phyloP scores from a whole-genome alignment of 2,888 invertebrate species.

The Drosophila ezoana region DNA sequence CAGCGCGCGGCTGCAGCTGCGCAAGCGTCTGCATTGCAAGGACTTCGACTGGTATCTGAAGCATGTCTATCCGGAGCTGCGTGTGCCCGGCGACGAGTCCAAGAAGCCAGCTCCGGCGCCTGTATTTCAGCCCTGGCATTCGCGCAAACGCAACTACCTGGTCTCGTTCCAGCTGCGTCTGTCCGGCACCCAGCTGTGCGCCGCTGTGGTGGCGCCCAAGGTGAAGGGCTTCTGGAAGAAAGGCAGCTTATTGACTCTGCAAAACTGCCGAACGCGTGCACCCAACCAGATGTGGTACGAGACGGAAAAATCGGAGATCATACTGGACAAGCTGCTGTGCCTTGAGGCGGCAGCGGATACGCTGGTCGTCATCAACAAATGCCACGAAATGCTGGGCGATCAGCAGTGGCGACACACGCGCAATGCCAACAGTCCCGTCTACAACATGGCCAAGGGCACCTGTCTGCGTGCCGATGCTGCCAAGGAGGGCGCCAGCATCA shows the following conservation, averaged over 20 bases:
- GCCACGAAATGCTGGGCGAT: slow-evolving; percentile 95
- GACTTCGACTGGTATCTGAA: slow-evolving; percentile 97
- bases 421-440: slow-evolving; percentile 90
- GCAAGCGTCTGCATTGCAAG: slow-evolving; percentile 91
- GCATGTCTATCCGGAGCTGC: slow-evolving; percentile 96
- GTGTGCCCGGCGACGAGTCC: slow-evolving; percentile 86
- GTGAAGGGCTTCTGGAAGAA: slow-evolving; percentile 88
- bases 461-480: slow-evolving; percentile 88
- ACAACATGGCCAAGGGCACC: slow-evolving; percentile 94
- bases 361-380: slow-evolving; percentile 92
- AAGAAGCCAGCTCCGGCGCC: slow-evolving; percentile 85
- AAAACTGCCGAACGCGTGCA: slow-evolving; percentile 88
- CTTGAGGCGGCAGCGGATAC: slow-evolving; percentile 89
- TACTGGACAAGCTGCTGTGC: slow-evolving; percentile 93
- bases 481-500: slow-evolving; percentile 85
- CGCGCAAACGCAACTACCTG: slow-evolving; percentile 90
- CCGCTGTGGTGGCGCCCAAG: slow-evolving; percentile 87
- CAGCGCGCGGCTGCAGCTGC: slow-evolving; percentile 89
- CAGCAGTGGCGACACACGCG: slow-evolving; percentile 96
- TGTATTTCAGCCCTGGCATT: slow-evolving; percentile 93
- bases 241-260: slow-evolving; percentile 89
- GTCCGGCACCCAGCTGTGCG: slow-evolving; percentile 90
- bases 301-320: slow-evolving; percentile 92
- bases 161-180: slow-evolving; percentile 91
- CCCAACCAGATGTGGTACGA: slow-evolving; percentile 91